phyloP scores from a whole-genome alignment of 2,113 vertebrate genomes.

The Eira barbara region DNA sequence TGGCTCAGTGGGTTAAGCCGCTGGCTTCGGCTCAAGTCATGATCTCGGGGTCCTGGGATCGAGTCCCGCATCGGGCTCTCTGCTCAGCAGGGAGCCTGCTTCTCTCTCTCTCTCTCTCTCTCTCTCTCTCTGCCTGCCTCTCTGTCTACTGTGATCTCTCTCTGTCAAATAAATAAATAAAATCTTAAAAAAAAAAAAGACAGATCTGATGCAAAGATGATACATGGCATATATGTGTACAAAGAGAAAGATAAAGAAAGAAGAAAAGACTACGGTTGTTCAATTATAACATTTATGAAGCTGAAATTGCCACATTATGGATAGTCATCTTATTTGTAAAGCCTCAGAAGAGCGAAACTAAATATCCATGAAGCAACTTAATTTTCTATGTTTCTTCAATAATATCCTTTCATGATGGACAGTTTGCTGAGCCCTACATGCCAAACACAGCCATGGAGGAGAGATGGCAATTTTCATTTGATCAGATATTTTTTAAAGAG shows the following conservation, averaged over 20 bases:
- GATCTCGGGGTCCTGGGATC: too few species aligned
- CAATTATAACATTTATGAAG: slow-evolving; percentile 75
- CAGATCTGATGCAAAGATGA: slow-evolving; percentile 65
- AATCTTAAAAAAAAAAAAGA: too few species aligned
- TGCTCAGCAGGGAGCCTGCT: too few species aligned
- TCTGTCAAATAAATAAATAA: too few species aligned
- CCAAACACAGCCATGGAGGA: slow-evolving; percentile 71
- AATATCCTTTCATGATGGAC: slow-evolving; percentile 73
- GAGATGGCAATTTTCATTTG: slow-evolving; percentile 75
- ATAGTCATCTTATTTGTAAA: slow-evolving; percentile 81
- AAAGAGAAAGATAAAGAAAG: slow-evolving; percentile 71
- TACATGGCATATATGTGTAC: slow-evolving; percentile 56
- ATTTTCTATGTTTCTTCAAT: slow-evolving; percentile 75
- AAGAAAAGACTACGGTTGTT: slow-evolving; percentile 70
- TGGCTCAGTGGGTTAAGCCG: too few species aligned
- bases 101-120: too few species aligned
- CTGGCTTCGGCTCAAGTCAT: too few species aligned
- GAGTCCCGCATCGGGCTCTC: too few species aligned
- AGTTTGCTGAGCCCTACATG: slow-evolving; percentile 66
- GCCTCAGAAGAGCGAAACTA: slow-evolving; percentile 73
- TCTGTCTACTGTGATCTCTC: too few species aligned
- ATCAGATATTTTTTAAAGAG: slow-evolving; percentile 67
- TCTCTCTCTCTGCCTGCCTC: too few species aligned
- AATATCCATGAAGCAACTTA: slow-evolving; percentile 77
- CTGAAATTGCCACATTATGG: slow-evolving; percentile 76